Base-by-base conservation (phyloP, 1,140 invertebrate genomes). In the Apis dorsata region DNA sequence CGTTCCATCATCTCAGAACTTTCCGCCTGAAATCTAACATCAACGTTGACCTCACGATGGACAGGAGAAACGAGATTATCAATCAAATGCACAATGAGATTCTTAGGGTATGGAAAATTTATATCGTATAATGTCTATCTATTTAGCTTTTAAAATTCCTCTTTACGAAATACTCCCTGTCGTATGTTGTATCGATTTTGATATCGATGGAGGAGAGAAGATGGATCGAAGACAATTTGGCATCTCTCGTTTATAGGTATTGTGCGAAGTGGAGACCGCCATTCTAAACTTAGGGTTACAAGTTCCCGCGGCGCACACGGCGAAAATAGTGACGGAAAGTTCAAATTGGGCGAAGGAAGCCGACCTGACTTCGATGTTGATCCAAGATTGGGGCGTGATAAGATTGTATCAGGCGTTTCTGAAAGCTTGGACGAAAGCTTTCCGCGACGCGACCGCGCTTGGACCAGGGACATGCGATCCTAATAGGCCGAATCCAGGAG, bases 191-290 rank as follows among this genome's bases (percentile, higher is more conserved):
- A 7, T 24, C 34, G 34, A 24, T 24, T 24, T 24, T 34, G 28
- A 34, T 44, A 44, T 4, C 34, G 4, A 44, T 44, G 5, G 34
- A 44, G 34, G 34, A 44, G 34, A 44, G 34, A 44, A 44, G 34
- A 44, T 4, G 5, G 34, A 44, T 44, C 34, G 34, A 63, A 63
- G 62, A 15, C 1, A 28, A 65, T 28, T 0, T 65, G 8, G 1
- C 11, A 3, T 24, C 72, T 76, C 53, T 82, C 13, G 4, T 90
- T 44, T 85, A 3, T 87, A 95, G 94, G 90, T 94, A 73, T 83
- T 94, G 24, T 94, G 94, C 86, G 94, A 95, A 80, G 94, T 94
- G n/a, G 94, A 94, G 62, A 92, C 92, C 0, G 92, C 92, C 1
- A 93, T 94, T 51, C 51, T 89, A 28, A 91, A 92, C 80, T 63